phyloP scores from a whole-genome alignment of 2,888 invertebrate species.

The Brassicogethes aeneus region DNA sequence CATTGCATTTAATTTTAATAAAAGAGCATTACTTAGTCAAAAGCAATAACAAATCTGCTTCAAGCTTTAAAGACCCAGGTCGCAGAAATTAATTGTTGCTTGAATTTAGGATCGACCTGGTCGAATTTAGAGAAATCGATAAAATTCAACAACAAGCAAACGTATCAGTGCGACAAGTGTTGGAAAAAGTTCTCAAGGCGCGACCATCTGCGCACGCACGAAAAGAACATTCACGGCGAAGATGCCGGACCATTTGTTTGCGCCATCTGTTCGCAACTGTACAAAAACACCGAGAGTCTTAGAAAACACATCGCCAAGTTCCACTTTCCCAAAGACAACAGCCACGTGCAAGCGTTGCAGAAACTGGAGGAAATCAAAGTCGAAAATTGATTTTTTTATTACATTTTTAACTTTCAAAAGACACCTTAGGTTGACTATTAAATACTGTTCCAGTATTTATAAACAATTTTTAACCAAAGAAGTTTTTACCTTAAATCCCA shows the following conservation, averaged over 20 bases:
- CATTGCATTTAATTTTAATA: too few species aligned
- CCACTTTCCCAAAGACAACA: constrained; percentile 31
- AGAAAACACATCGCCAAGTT: constrained; percentile 42
- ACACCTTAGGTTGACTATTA: too few species aligned
- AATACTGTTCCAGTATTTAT: too few species aligned
- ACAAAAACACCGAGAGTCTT: constrained; percentile 42
- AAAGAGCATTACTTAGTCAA: too few species aligned
- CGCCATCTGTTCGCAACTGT: constrained; percentile 39
- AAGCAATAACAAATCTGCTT: too few species aligned
- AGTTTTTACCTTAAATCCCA: too few species aligned
- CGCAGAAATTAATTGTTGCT: too few species aligned
- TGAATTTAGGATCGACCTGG: too few species aligned
- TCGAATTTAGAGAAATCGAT: constrained; percentile 33
- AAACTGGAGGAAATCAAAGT: constrained; percentile 20
- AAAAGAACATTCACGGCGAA: constrained; percentile 43
- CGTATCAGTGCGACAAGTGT: constrained; percentile 38
- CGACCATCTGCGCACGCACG: constrained; percentile 41
- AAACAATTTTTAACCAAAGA: too few species aligned
- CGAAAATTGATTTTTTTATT: constrained; percentile 1
- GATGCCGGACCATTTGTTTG: constrained; percentile 42
- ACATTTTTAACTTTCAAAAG: background rate
- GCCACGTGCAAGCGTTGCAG: constrained; percentile 14
- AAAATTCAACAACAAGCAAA: constrained; percentile 25
- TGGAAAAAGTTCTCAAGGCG: constrained; percentile 38
- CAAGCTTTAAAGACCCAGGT: too few species aligned